phyloP scores from a whole-genome alignment of 2,113 vertebrate genomes.

The Thalassoma bifasciatum region DNA sequence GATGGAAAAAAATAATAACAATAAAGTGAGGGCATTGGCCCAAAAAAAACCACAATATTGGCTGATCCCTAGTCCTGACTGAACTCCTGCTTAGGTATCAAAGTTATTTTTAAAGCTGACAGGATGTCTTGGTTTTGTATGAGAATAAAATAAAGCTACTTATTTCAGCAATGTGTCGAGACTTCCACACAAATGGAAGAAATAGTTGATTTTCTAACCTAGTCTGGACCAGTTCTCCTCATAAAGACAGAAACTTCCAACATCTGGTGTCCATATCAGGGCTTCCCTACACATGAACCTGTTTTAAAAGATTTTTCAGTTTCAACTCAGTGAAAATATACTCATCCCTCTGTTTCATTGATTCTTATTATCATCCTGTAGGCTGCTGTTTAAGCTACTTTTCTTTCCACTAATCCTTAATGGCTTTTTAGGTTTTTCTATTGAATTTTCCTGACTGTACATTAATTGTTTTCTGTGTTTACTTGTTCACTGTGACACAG shows the following conservation, averaged over 20 bases:
- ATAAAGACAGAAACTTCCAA: not conserved
- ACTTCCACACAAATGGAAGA: no score
- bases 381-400: not conserved
- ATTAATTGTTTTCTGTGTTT: slow-evolving; percentile 36
- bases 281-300: not conserved
- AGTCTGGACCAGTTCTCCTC: no score
- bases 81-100: no score
- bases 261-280: not conserved
- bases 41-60: no score
- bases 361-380: slow-evolving; percentile 15
- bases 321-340: slow-evolving; percentile 4
- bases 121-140: no score
- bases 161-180: no score
- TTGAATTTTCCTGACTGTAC: slow-evolving; percentile 11
- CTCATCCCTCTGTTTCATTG: not conserved
- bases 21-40: no score
- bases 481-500: slow-evolving; percentile 11
- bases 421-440: slow-evolving; percentile 24
- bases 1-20: no score
- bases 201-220: no score
- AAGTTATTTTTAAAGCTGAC: no score
- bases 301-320: not conserved
- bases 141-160: no score
- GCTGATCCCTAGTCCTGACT: no score
- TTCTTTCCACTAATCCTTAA: slow-evolving; percentile 36